These are phyloP conservation scores for Melipona quadrifasciata DNA, from an alignment of 1,140 invertebrate species.

Conservation along the genomic window DNA sequence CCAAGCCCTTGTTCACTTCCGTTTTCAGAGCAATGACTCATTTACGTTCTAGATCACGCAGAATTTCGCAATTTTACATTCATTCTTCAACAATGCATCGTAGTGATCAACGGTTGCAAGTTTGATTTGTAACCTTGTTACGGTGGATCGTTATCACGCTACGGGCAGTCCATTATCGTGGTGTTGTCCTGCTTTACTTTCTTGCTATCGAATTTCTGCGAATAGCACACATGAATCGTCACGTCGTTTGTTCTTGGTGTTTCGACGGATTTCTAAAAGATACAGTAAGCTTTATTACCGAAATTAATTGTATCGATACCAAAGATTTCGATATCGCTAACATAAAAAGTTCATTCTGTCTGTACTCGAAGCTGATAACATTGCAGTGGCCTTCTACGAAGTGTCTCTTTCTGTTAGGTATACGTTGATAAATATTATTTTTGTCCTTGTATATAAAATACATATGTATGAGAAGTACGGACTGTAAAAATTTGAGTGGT, in stretches of 20 bases:
- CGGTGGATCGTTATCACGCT: constrained; percentile 32
- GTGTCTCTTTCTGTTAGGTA: background rate
- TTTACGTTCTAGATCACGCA: constrained; percentile 24
- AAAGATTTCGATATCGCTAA: background rate
- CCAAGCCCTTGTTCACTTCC: constrained; percentile 10
- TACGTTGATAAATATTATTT: background rate
- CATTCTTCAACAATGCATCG: too few relatives aligned
- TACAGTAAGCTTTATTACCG: background rate
- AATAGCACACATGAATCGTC: background rate
- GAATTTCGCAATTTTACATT: background rate
- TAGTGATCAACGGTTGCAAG: background rate
- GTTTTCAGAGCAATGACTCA: constrained; percentile 34
- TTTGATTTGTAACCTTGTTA: constrained; percentile 17
- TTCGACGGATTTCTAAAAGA: too few relatives aligned
- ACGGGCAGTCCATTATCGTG: constrained; percentile 20
- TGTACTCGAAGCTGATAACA: background rate
- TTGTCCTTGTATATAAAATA: background rate
- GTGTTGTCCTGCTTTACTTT: constrained; percentile 16
- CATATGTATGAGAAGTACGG: too few relatives aligned
- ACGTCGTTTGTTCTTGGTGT: background rate
- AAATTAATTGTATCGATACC: too few relatives aligned
- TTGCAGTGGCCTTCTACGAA: background rate
- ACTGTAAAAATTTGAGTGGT: background rate
- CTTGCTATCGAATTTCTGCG: background rate
- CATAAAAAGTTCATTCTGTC: background rate